Evolutionary conservation across 2,797 vertebrate species (phyloP).

Genomic region (Lemur catta): DNA sequence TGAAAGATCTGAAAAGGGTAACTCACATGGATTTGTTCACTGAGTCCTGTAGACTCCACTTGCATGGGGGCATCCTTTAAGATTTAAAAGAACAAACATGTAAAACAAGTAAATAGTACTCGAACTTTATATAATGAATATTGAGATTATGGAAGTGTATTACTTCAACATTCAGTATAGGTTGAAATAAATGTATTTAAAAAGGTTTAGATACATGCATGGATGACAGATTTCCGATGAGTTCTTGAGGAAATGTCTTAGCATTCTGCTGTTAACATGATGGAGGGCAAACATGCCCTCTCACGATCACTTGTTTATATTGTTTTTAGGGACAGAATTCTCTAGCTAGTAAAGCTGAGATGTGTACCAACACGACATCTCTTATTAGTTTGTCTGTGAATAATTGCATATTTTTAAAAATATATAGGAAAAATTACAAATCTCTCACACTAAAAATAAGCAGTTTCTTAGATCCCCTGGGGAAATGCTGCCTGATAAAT

Average conservation of each 20-base stretch:
- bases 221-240: background rate
- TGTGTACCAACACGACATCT: background rate
- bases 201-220: background rate
- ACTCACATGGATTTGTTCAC: background rate
- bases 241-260: background rate
- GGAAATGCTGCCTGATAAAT: slow-evolving; percentile 57
- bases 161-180: background rate
- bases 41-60: background rate
- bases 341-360: background rate
- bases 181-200: background rate
- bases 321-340: slow-evolving; percentile 39
- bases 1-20: background rate
- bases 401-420: slow-evolving; percentile 50
- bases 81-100: slow-evolving; percentile 11
- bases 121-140: background rate
- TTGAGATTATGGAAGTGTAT: slow-evolving; percentile 5
- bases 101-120: background rate
- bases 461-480: slow-evolving; percentile 43
- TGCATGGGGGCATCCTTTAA: background rate
- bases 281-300: slow-evolving; percentile 8
- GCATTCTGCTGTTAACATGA: background rate
- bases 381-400: slow-evolving; percentile 43
- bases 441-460: slow-evolving; percentile 52
- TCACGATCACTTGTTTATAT: slow-evolving; percentile 35
- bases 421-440: slow-evolving; percentile 49